Conservation (phyloP, 2,888 invertebrate genomes). For the Poecilus cupreus region DNA sequence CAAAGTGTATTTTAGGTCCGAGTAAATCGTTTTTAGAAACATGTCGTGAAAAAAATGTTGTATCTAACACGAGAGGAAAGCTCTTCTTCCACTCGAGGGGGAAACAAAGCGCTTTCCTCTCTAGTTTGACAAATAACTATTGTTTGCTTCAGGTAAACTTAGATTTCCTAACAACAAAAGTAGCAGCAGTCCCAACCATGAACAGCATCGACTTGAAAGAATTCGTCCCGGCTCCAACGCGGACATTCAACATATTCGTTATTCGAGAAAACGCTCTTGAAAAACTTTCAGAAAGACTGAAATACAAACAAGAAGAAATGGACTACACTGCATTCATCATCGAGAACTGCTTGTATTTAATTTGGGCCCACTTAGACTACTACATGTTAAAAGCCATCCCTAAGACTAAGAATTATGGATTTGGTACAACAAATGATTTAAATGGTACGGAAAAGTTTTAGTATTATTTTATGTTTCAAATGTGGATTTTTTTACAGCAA, state of each 20-base stretch:
- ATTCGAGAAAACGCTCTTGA: slow-evolving; percentile 71
- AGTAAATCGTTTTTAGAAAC: too few relatives aligned
- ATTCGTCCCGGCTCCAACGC: slow-evolving; percentile 69
- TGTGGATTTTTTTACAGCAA: slow-evolving; percentile 66
- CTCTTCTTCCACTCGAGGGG: too few relatives aligned
- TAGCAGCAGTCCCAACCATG: slow-evolving; percentile 74
- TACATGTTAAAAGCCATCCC: slow-evolving; percentile 80
- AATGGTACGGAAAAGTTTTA: slow-evolving; percentile 66
- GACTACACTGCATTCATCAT: slow-evolving; percentile 80
- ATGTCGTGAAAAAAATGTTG: too few relatives aligned
- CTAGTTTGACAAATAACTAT: too few relatives aligned
- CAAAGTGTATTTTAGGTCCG: too few relatives aligned
- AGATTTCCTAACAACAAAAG: slow-evolving; percentile 73
- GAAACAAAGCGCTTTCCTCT: too few relatives aligned
- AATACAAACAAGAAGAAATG: slow-evolving; percentile 77
- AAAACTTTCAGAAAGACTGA: slow-evolving; percentile 74
- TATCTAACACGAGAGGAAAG: too few relatives aligned
- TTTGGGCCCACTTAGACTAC: slow-evolving; percentile 86
- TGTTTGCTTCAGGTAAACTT: slow-evolving; percentile 69
- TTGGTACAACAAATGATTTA: slow-evolving; percentile 62
- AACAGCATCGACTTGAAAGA: slow-evolving; percentile 77
- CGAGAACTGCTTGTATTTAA: slow-evolving; percentile 82
- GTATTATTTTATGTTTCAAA: slow-evolving; percentile 20
- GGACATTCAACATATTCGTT: slow-evolving; percentile 66
- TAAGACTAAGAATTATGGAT: slow-evolving; percentile 67